phyloP scores from a whole-genome alignment of 1,140 invertebrate genomes.

The Chlorops oryzae region DNA sequence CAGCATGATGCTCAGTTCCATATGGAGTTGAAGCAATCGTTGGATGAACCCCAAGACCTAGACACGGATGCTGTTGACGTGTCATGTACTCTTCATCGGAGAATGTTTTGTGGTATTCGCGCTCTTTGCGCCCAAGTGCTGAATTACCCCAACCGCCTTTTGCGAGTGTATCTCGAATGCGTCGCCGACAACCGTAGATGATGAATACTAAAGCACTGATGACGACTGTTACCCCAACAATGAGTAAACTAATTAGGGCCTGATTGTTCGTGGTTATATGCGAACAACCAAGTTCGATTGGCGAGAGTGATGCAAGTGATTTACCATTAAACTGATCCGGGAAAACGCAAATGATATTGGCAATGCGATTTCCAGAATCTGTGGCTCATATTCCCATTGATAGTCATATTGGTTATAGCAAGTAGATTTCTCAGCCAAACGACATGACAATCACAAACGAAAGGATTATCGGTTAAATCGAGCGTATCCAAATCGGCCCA shows the following conservation, averaged over 20 bases:
- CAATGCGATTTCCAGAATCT: conserved; percentile 39
- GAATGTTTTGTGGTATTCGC: conserved; percentile 82
- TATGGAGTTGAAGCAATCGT: conserved; percentile 18
- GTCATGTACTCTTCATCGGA: conserved; percentile 78
- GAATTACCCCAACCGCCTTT: conserved; percentile 76
- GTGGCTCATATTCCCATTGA: no score
- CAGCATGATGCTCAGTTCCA: no score
- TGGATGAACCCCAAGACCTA: no score
- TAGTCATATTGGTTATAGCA: conserved; percentile 62
- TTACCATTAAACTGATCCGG: conserved; percentile 65
- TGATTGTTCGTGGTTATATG: conserved; percentile 66
- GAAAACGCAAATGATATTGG: conserved; percentile 61
- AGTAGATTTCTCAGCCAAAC: conserved; percentile 75
- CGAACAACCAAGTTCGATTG: conserved; percentile 74
- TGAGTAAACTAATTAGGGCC: conserved; percentile 67
- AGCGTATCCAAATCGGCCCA: conserved; percentile 71
- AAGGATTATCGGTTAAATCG: conserved; percentile 75
- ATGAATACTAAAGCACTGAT: conserved; percentile 64
- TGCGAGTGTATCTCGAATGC: conserved; percentile 67
- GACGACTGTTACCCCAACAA: conserved; percentile 61
- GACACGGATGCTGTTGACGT: conserved; percentile 54
- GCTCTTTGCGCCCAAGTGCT: conserved; percentile 69
- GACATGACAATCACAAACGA: conserved; percentile 73
- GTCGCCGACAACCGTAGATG: conserved; percentile 68
- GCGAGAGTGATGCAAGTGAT: conserved; percentile 59